A percentile compares a stretch with the other conserved stretches of the same genome.
Conservation (phyloP, 2,888 invertebrate species). For the Chymomyza fuscimana region DNA sequence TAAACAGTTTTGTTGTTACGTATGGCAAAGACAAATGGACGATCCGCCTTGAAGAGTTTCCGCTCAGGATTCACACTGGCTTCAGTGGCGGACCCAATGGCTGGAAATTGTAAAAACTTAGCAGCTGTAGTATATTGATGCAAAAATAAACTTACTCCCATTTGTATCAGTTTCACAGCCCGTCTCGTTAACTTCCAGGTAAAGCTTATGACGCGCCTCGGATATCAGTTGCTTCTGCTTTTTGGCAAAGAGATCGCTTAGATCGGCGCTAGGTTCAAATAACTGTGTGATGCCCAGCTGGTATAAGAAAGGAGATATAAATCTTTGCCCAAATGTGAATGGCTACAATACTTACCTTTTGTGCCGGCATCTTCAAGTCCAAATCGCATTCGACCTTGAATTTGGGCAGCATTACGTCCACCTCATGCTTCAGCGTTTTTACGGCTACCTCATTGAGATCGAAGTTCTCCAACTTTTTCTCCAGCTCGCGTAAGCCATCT, state of each 20-base stretch:
- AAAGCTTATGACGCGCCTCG: slow-evolving; percentile 89
- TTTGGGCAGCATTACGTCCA: slow-evolving; percentile 84
- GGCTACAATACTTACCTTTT: slow-evolving; percentile 81
- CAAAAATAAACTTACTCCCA: slow-evolving; percentile 22
- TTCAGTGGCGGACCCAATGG: background rate
- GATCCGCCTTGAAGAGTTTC: slow-evolving; percentile 61
- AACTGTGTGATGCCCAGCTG: slow-evolving; percentile 73
- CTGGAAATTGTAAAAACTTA: background rate
- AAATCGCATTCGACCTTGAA: slow-evolving; percentile 89
- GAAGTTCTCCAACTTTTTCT: slow-evolving; percentile 82
- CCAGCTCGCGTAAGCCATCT: slow-evolving; percentile 83
- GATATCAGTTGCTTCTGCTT: slow-evolving; percentile 82
- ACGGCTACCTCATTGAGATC: slow-evolving; percentile 81
- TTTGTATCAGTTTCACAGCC: slow-evolving; percentile 39
- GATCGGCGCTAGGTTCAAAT: slow-evolving; percentile 80
- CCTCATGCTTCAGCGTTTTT: slow-evolving; percentile 81
- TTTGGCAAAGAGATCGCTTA: slow-evolving; percentile 83
- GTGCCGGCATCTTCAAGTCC: slow-evolving; percentile 82
- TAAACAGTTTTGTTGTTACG: slow-evolving; percentile 49
- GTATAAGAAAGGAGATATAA: background rate
- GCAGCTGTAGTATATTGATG: background rate
- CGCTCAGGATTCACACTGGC: slow-evolving; percentile 33
- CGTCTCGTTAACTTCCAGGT: slow-evolving; percentile 84
- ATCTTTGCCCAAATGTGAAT: background rate
- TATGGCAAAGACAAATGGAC: slow-evolving; percentile 69